phyloP scores from a whole-genome alignment of 2,797 vertebrate species.

The Loris lydekkerianus region DNA sequence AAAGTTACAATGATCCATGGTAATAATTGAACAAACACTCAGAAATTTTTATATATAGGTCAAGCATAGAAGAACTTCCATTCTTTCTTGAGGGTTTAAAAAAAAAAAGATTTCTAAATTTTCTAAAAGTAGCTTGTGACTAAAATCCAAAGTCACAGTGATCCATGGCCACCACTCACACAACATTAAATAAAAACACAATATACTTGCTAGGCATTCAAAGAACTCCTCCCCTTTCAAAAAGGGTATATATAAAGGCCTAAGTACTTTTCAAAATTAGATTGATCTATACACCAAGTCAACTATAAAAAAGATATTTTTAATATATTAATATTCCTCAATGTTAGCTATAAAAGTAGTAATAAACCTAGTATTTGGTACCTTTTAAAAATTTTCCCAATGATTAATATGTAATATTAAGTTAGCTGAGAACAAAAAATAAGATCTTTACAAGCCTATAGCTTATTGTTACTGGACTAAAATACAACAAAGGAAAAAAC shows the following conservation, averaged over 20 bases:
- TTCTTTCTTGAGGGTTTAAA: neutral
- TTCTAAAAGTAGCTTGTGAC: neutral
- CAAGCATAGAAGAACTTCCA: neutral
- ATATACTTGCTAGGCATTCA: neutral
- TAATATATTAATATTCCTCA: neutral
- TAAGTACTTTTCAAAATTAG: neutral
- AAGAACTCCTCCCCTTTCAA: neutral
- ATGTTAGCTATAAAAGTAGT: neutral
- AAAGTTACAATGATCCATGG: neutral
- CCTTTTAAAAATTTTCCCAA: neutral
- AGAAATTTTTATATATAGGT: neutral
- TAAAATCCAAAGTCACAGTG: neutral
- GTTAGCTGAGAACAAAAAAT: neutral
- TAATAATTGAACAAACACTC: neutral
- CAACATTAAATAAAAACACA: neutral
- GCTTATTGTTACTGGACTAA: neutral
- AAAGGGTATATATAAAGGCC: slow-evolving; percentile 12
- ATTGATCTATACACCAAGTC: neutral
- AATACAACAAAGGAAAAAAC: neutral
- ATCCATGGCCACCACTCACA: neutral
- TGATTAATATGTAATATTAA: neutral
- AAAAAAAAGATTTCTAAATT: too few relatives aligned
- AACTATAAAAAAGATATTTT: slow-evolving; percentile 20
- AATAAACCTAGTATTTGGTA: neutral
- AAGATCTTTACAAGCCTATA: neutral